These are phyloP conservation scores for Epizoanthus stellaris DNA, from an alignment of 92 coral and sea anemone genomes.

Conservation along the genomic window DNA sequence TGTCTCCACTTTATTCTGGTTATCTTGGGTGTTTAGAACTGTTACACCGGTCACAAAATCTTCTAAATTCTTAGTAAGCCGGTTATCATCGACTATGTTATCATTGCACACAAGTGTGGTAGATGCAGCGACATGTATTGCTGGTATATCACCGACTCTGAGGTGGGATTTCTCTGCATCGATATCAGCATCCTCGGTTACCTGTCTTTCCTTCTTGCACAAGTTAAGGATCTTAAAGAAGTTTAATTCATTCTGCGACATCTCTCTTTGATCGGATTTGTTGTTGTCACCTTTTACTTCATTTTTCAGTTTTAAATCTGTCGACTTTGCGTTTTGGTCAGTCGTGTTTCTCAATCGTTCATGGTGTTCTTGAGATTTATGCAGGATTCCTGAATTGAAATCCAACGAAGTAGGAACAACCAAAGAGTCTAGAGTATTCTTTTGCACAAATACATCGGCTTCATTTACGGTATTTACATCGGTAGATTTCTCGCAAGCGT, in stretches of 20 bases:
- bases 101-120: too few relatives aligned
- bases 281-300: background rate
- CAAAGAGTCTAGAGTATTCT: background rate
- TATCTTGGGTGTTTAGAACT: too few relatives aligned
- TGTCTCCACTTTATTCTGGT: too few relatives aligned
- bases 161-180: background rate
- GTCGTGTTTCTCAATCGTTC: background rate
- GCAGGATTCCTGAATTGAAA: background rate
- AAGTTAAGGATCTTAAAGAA: background rate
- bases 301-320: background rate
- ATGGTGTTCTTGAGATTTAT: background rate
- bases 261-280: background rate
- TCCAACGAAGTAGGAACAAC: background rate
- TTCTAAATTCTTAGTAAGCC: too few relatives aligned
- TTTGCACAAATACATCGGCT: background rate
- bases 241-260: background rate
- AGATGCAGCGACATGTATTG: too few relatives aligned
- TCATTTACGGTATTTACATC: background rate
- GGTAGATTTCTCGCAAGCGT: background rate
- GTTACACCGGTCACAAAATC: too few relatives aligned
- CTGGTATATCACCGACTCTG: too few relatives aligned
- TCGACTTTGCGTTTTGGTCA: background rate
- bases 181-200: background rate
- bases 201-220: background rate
- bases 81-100: too few relatives aligned